Evolutionary conservation across 2,888 invertebrate genomes (phyloP), one percentile per base, ranked within the genome.

Genomic region (Philonicus albiceps): DNA sequence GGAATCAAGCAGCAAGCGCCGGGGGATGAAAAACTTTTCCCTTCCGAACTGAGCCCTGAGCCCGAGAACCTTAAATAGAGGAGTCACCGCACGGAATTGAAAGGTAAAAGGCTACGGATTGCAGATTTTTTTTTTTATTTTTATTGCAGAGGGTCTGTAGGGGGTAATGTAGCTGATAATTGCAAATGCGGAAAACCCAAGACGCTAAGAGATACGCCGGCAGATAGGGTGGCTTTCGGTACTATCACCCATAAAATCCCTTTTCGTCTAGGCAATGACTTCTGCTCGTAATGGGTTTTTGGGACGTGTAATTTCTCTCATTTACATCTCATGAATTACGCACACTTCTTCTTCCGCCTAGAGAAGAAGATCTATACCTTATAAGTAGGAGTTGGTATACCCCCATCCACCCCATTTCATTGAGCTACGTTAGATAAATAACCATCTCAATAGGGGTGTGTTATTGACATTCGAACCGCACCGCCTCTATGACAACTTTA

Each of bases 281-380:
- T 64, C 37, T 83, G 81, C 16, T 83, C 30, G 34, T 83, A 83
- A 83, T 64, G 81, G n/a, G 81, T 64, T 64, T 83, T 43, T 64
- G 81, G 55, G 34, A 83, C 81, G 81, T 83, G 81, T 83, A 83
- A 83, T 64, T 78, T 27, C 64, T 83, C 81, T 64, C 81, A 83
- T 83, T 83, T 83, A 64, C 81, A 83, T 83, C 64, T 37, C 81
- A 83, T 83, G 64, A 83, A 83, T 83, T 83, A 43, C 81, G 81
- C 81, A 64, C 22, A 83, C 49, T 19, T 55, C 27, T 64, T 64
- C 64, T 75, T 75, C 34, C 75, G 34, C 7, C 34, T 31, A 8
- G 8, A 11, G 40, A n/a, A n/a, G 22, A 2, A 43, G 40, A 43
- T 40, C 13, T 40, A 84, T 34, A 31, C 19, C 53, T 4, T 11